Evolutionary conservation across 2,113 vertebrate genomes (phyloP).

Genomic region (Cyrtonyx montezumae): DNA sequence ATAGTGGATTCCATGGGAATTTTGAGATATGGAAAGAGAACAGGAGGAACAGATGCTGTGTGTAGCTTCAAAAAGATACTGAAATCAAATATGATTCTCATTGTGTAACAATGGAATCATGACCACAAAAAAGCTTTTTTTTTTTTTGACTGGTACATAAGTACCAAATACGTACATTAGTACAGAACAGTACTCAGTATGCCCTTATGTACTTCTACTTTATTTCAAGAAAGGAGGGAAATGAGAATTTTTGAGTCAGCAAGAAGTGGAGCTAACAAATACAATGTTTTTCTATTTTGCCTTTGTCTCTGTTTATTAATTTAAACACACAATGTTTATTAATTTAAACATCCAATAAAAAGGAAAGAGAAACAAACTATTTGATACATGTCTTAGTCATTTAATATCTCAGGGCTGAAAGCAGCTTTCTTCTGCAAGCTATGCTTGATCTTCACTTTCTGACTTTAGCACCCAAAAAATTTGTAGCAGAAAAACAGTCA

Average conservation of each 20-base stretch:
- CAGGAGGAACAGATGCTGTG: not conserved
- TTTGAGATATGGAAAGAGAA: not conserved
- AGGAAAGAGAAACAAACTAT: not conserved
- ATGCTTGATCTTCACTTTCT: not conserved
- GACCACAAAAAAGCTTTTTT: not conserved
- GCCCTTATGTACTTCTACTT: not conserved
- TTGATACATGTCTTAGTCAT: not conserved
- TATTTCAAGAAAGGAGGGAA: not conserved
- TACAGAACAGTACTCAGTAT: not conserved
- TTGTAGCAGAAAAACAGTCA: not conserved
- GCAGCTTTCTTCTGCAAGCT: not conserved
- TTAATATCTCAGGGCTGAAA: not conserved
- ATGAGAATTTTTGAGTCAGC: not conserved
- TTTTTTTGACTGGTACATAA: not conserved
- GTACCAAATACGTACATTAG: not conserved
- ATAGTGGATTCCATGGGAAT: not conserved
- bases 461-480: not conserved
- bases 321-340: not conserved
- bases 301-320: not conserved
- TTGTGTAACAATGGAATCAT: not conserved
- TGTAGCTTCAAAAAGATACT: not conserved
- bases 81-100: not conserved
- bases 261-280: not conserved
- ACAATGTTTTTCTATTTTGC: not conserved
- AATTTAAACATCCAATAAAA: not conserved